These are phyloP conservation scores for Melanocharis versteri DNA, from an alignment of 2,113 vertebrate species.

Conservation along the genomic window DNA sequence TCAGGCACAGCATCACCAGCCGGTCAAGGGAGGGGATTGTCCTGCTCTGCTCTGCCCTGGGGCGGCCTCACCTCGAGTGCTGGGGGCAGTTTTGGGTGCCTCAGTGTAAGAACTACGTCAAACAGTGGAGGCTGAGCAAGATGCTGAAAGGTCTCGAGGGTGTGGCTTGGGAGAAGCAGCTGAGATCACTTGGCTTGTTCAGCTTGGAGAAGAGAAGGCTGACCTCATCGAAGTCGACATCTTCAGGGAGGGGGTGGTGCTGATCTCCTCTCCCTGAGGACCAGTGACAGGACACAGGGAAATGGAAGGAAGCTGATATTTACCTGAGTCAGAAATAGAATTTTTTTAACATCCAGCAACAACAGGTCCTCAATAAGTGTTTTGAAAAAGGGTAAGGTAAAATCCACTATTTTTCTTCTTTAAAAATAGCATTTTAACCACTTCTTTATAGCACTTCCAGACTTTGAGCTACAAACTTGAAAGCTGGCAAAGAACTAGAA, in stretches of 20 bases:
- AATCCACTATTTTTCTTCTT: neutral
- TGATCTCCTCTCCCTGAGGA: neutral
- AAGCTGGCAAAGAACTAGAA: neutral
- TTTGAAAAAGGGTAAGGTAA: neutral
- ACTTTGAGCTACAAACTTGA: neutral
- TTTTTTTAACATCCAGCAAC: neutral
- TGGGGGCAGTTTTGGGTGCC: neutral
- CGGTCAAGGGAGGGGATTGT: accelerated
- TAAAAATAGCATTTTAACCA: neutral
- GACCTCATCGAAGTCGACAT: too few species aligned
- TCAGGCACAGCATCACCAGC: neutral
- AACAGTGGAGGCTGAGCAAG: neutral
- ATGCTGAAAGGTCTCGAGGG: neutral
- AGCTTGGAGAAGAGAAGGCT: neutral
- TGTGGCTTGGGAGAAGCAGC: neutral
- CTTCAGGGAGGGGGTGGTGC: neutral
- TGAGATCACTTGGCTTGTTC: neutral
- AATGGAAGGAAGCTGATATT: neutral
- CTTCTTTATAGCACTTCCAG: neutral
- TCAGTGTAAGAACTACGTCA: too few species aligned
- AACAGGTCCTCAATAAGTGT: neutral
- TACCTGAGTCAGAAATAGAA: neutral
- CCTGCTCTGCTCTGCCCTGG: neutral
- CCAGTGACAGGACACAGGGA: neutral
- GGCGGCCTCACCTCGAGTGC: accelerated